A percentile compares a stretch with the other conserved stretches of the same genome.
Conservation (phyloP, 2,797 vertebrate species). For the Protosalanx chinensis region DNA sequence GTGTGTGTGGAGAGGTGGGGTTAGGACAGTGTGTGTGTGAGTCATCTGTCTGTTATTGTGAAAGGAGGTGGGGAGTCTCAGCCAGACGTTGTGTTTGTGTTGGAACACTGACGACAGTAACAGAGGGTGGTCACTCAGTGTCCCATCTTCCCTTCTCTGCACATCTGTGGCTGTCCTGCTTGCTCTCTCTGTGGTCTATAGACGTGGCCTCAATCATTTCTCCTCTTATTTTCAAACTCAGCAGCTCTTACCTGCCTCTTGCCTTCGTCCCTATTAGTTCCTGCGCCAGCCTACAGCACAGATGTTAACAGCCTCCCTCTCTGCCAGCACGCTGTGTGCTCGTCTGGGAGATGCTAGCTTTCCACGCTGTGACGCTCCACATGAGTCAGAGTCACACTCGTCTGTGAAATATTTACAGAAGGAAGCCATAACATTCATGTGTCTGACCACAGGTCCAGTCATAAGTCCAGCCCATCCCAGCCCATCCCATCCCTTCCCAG, state of each 20-base stretch:
- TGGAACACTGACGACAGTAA: constrained; percentile 30
- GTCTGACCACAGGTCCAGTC: constrained; percentile 14
- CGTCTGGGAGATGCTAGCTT: constrained; percentile 53
- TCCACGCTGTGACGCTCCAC: constrained; percentile 59
- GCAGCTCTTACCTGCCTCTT: constrained; percentile 13
- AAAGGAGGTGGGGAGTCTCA: constrained; percentile 16
- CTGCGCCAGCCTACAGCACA: not conserved
- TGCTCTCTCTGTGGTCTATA: not conserved
- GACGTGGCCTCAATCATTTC: not conserved
- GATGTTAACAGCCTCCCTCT: not conserved
- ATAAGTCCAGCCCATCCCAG: not conserved
- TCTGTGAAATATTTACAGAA: constrained; percentile 44
- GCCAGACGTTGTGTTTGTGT: constrained; percentile 25
- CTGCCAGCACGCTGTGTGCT: constrained; percentile 43
- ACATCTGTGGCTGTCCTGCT: not conserved
- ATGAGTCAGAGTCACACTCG: constrained; percentile 63
- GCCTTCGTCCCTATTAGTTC: constrained; percentile 31
- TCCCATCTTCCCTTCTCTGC: constrained; percentile 16
- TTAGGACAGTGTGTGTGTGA: not conserved
- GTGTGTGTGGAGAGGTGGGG: constrained; percentile 24
- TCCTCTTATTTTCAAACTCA: not conserved
- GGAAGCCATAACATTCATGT: constrained; percentile 36
- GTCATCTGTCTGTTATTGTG: constrained; percentile 38
- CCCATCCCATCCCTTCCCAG: not conserved
- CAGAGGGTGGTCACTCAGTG: not conserved